Conservation (phyloP, 2,113 vertebrate genomes). For the Macrotis lagotis region DNA sequence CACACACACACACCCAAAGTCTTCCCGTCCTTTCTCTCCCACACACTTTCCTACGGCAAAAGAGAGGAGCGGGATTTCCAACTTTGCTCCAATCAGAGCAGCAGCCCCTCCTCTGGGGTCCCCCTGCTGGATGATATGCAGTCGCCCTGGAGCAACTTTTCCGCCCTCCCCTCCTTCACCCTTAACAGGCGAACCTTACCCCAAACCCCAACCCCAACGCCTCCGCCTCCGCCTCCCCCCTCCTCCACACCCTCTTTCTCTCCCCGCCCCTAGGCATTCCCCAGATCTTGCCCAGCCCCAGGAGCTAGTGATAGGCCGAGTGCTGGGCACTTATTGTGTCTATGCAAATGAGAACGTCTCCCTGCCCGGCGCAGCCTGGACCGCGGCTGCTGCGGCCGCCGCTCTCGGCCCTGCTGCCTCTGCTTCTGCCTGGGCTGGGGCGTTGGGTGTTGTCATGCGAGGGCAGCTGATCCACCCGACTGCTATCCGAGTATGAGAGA, state of each 20-base stretch:
- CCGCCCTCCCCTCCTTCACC: not conserved
- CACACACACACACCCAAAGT: too few relatives aligned
- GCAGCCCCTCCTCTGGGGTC: conserved; percentile 49
- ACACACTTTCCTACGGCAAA: not conserved
- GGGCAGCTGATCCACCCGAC: not conserved
- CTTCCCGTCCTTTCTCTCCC: conserved; percentile 46
- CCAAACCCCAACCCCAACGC: not conserved
- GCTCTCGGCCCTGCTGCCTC: not conserved
- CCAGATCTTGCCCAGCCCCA: conserved; percentile 18
- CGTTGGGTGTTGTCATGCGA: conserved; percentile 6
- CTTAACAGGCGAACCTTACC: not conserved
- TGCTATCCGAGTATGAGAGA: conserved; percentile 52
- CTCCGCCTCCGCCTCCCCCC: not conserved
- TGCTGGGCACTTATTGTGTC: conserved; percentile 60
- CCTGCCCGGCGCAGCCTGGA: not conserved
- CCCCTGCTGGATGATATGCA: conserved; percentile 64
- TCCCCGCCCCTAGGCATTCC: conserved; percentile 45
- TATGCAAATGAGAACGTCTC: conserved; percentile 67
- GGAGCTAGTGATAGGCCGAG: conserved; percentile 69
- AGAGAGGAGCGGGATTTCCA: conserved; percentile 59
- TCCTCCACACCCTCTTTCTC: not conserved
- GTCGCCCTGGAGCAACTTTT: conserved; percentile 24
- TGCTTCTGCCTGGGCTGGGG: not conserved
- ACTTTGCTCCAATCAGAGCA: conserved; percentile 79
- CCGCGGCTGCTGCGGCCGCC: not conserved